A percentile compares a stretch with the other conserved stretches of the same genome.
Conservation (phyloP, 2,113 vertebrate genomes). For the Glaucidium brasilianum region DNA sequence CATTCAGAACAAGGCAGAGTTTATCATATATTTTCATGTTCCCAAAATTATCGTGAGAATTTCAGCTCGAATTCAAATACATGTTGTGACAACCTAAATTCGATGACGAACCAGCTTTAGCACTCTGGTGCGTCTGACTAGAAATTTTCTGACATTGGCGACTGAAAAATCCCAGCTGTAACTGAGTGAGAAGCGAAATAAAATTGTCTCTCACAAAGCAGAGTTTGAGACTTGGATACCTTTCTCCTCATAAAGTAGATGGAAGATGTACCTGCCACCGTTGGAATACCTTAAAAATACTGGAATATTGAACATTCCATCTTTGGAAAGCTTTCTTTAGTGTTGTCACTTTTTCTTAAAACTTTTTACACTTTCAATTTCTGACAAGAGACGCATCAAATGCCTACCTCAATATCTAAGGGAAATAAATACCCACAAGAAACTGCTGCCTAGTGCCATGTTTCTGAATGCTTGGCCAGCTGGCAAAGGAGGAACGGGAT, state of each 20-base stretch:
- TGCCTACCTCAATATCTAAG: background rate
- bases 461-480: slow-evolving; percentile 24
- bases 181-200: background rate
- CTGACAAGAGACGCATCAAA: slow-evolving; percentile 13
- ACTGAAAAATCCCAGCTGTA: background rate
- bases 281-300: background rate
- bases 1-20: background rate
- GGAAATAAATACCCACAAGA: slow-evolving; percentile 41
- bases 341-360: background rate
- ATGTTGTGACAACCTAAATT: background rate
- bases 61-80: background rate
- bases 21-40: background rate
- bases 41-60: background rate
- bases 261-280: background rate
- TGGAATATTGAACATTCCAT: background rate
- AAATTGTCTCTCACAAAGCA: background rate
- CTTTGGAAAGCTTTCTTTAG: background rate
- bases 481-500: background rate
- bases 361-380: background rate
- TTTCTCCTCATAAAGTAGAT: background rate
- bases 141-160: background rate
- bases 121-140: background rate
- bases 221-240: background rate
- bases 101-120: background rate
- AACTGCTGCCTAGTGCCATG: slow-evolving; percentile 16